Percentiles rank a stretch among this genome's conserved stretches.
Conservation (phyloP, 2,888 invertebrate species). For the Lochmaea capreae region DNA sequence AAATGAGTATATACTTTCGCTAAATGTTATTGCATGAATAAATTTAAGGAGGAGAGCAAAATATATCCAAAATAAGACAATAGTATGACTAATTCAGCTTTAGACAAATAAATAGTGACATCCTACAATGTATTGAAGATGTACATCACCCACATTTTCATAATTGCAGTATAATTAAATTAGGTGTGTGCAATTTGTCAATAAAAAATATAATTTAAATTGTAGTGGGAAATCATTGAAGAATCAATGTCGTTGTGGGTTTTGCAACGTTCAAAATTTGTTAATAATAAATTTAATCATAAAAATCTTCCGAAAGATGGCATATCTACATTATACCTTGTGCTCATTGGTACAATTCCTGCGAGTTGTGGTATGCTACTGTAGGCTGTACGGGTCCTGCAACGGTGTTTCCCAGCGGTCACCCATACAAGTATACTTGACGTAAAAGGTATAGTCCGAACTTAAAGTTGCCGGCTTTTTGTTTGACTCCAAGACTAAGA, state of each 20-base stretch:
- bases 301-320: too few species aligned
- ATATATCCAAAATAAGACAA: conserved; percentile 20
- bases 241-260: neutral
- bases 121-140: conserved; percentile 29
- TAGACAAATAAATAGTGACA: conserved; percentile 18
- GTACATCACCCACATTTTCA: conserved; percentile 19
- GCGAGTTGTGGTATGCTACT: too few species aligned
- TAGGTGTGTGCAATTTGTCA: neutral
- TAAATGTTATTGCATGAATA: conserved; percentile 3
- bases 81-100: conserved; percentile 19
- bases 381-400: too few species aligned
- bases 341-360: too few species aligned
- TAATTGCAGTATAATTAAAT: conserved; percentile 18
- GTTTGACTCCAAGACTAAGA: too few species aligned
- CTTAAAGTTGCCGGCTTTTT: too few species aligned
- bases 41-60: conserved; percentile 12
- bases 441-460: too few species aligned
- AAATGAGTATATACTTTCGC: neutral
- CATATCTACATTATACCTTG: too few species aligned
- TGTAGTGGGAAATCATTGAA: neutral
- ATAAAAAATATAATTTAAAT: neutral
- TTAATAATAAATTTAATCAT: neutral
- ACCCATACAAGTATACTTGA: too few species aligned
- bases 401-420: too few species aligned
- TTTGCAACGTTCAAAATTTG: neutral